Percentiles rank a stretch among this genome's conserved stretches.
Evolutionary conservation across 1,140 invertebrate species (phyloP).

Genomic region (Eciton burchellii): DNA sequence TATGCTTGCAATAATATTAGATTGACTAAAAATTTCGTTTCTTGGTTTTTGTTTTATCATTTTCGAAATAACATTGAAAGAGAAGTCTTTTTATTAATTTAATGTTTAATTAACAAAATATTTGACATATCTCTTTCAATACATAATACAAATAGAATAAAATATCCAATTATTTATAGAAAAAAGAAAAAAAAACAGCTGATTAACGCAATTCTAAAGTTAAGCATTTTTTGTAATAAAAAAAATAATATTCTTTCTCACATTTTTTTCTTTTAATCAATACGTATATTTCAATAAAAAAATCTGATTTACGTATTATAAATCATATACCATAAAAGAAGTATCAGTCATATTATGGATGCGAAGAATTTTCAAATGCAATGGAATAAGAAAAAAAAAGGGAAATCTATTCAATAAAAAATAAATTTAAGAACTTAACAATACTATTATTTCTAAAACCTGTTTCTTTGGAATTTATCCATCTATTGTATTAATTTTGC

Average conservation of each 20-base stretch:
- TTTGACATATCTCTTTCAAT: background rate
- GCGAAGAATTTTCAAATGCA: constrained; percentile 9
- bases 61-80: background rate
- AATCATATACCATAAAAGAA: background rate
- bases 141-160: background rate
- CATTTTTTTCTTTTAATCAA: background rate
- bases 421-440: constrained; percentile 15
- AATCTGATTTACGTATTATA: background rate
- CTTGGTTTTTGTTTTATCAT: background rate
- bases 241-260: constrained; percentile 1
- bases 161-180: background rate
- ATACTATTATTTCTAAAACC: background rate
- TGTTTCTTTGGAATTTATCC: background rate
- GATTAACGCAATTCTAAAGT: background rate
- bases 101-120: background rate
- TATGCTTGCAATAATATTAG: no score
- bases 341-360: background rate
- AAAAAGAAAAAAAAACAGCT: background rate
- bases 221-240: background rate
- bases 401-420: background rate
- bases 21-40: constrained; percentile 2
- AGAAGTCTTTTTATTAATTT: background rate
- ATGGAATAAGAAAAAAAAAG: background rate
- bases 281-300: background rate
- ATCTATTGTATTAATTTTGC: background rate